These are phyloP conservation scores for Tachystola acroxantha DNA, from an alignment of 2,888 invertebrate genomes.

Conservation along the genomic window DNA sequence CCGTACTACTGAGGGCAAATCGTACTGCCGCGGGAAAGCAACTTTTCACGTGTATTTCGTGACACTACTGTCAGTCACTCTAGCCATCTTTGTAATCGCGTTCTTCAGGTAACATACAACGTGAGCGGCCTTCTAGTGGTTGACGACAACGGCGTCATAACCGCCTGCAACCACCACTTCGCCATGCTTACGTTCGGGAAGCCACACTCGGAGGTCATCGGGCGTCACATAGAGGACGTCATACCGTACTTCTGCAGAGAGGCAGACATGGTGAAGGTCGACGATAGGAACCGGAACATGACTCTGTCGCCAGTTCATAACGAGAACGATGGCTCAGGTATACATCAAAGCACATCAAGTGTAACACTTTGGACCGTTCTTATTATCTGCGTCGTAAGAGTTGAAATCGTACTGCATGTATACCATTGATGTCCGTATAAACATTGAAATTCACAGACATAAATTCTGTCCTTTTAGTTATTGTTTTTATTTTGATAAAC, in stretches of 20 bases:
- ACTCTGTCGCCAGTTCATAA: conserved; percentile 76
- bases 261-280: conserved; percentile 62
- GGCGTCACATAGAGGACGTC: conserved; percentile 74
- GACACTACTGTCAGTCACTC: too few relatives aligned
- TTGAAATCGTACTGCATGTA: background rate
- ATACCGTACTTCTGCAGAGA: conserved; percentile 81
- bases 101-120: conserved; percentile 76
- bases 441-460: too few relatives aligned
- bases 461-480: too few relatives aligned
- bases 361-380: too few relatives aligned
- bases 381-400: too few relatives aligned
- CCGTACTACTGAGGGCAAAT: too few relatives aligned
- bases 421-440: too few relatives aligned
- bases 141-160: conserved; percentile 79
- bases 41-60: too few relatives aligned
- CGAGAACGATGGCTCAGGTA: conserved; percentile 64
- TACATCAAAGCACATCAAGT: too few relatives aligned
- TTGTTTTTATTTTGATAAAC: too few relatives aligned
- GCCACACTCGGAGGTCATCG: conserved; percentile 76
- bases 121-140: conserved; percentile 83
- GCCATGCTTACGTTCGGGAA: conserved; percentile 82
- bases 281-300: conserved; percentile 66
- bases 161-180: conserved; percentile 83
- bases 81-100: too few relatives aligned
- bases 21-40: too few relatives aligned